Base-by-base conservation (phyloP, 2,113 vertebrate species). In the Leptocoma aspasia region DNA sequence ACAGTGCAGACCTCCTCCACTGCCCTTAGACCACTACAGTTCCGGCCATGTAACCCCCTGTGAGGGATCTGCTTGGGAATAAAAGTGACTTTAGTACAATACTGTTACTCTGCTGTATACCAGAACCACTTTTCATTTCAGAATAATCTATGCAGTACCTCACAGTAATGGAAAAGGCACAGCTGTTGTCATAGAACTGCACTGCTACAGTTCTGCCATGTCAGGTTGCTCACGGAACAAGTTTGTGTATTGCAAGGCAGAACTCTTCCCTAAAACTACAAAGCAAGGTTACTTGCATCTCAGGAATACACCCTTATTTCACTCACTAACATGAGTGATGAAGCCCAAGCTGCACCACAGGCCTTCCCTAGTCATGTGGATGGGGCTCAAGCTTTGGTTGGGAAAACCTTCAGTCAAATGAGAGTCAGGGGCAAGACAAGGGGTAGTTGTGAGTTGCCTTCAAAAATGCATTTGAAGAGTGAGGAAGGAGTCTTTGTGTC, bases 261-360 rank as follows among this genome's bases (percentile, higher is more conserved):
- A 59, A 37, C 4, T 69, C 18, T 47, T 49, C 42, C 13, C 45
- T 28, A 45, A 72, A 72, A 61, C 50, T 28, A 47, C 33, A 47
- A 44, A 66, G 82, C 64, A 65, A 66, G 39, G 42, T 52, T 15
- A 9, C 44, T 21, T 21, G 30, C 17, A 39, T 17, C 31, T 33
- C 18, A 18, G 39, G 18, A 82, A 47, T 11, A 42, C 5, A 65
- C 7, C 10, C 35, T 59, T 14, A 41, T 14, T 76, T 49, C 53
- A 24, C 20, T 23, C 61, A 59, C 6, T 23, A 33, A 6, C 17
- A 2, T 0, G 5, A 59, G 35, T 4, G 35, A 59, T 3, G 23
- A 31, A 31, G 33, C 33, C 44, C 28, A 19, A 3, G 31, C 28
- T 24, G 54, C 19, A 35, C 26, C 60, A 41, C 39, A 39, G 56